phyloP scores from a whole-genome alignment of 2,797 vertebrate species.

The Hippocampus kuda region DNA sequence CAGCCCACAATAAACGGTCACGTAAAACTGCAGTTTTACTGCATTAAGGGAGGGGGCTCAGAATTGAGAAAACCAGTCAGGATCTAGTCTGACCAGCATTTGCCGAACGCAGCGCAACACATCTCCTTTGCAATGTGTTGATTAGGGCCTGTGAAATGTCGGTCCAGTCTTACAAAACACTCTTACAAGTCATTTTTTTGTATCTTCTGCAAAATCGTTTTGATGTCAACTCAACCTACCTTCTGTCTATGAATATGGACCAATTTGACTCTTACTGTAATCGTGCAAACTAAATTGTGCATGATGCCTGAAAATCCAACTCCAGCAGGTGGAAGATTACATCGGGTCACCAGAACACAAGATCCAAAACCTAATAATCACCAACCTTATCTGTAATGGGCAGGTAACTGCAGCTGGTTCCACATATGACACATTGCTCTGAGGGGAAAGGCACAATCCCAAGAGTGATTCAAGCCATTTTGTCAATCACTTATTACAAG shows the following conservation, averaged over 20 bases:
- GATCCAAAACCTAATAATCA: conserved; percentile 7
- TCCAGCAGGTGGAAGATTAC: not conserved
- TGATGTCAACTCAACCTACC: not conserved
- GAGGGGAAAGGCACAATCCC: conserved; percentile 11
- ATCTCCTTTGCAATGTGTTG: too few relatives aligned
- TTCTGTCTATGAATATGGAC: not conserved
- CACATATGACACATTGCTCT: conserved; percentile 78
- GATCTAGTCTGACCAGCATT: too few relatives aligned
- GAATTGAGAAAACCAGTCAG: not conserved
- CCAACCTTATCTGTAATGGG: conserved; percentile 74
- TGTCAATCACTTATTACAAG: not conserved
- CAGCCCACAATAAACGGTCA: too few relatives aligned
- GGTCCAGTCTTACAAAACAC: not conserved
- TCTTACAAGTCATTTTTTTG: too few relatives aligned
- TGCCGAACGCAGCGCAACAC: too few relatives aligned
- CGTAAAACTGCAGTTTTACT: too few relatives aligned
- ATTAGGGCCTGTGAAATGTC: not conserved
- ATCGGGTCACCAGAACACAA: not conserved
- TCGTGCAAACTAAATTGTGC: not conserved
- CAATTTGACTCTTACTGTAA: not conserved
- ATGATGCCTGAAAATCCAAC: not conserved
- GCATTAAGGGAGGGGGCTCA: too few relatives aligned
- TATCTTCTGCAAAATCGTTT: too few relatives aligned
- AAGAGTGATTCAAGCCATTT: not conserved
- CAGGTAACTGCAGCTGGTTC: conserved; percentile 70